phyloP scores from a whole-genome alignment of 2,113 vertebrate species.

The Prunella fulvescens region DNA sequence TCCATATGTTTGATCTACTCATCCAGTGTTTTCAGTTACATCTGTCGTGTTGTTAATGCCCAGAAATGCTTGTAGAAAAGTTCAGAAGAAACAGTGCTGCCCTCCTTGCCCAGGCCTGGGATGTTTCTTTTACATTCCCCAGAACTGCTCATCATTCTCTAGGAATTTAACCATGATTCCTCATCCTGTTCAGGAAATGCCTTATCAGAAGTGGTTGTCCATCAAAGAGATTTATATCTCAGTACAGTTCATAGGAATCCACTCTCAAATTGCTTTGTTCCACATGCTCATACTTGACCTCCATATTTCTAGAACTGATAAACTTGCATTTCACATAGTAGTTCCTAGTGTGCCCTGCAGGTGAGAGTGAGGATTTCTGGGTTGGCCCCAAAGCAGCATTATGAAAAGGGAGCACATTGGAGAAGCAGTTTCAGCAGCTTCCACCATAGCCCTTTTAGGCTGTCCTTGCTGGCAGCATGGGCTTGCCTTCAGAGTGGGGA shows the following conservation, averaged over 20 bases:
- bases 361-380: background rate
- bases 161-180: background rate
- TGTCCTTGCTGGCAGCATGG: background rate
- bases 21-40: background rate
- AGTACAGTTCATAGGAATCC: background rate
- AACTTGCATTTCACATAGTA: background rate
- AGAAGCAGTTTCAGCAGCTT: background rate
- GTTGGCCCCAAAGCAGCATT: background rate
- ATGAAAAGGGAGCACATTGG: background rate
- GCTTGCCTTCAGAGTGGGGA: background rate
- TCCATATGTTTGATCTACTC: background rate
- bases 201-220: background rate
- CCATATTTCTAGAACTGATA: background rate
- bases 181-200: slow-evolving; percentile 19
- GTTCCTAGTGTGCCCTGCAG: background rate
- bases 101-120: background rate
- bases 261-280: background rate
- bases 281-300: background rate
- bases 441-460: background rate
- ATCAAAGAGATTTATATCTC: background rate
- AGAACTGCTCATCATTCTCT: background rate
- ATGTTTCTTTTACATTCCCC: background rate
- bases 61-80: background rate
- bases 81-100: background rate
- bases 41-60: background rate